Conservation (phyloP, 2,888 invertebrate species). For the Leucozona laternaria region DNA sequence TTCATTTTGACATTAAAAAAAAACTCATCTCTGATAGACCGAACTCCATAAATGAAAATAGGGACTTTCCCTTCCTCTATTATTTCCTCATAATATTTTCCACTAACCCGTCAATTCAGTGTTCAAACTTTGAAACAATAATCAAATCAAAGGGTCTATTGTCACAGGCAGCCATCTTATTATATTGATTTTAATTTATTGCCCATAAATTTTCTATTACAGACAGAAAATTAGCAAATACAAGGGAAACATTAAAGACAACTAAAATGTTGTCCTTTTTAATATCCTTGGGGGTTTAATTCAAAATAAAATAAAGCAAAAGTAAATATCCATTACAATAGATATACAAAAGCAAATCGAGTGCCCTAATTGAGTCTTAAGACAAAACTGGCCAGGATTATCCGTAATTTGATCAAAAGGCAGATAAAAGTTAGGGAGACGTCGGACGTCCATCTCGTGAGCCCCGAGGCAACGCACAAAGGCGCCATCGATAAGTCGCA, state of each 20-base stretch:
- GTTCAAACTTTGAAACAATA: background rate
- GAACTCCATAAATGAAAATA: background rate
- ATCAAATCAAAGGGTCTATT: background rate
- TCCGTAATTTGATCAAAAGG: conserved; percentile 51
- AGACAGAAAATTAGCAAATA: background rate
- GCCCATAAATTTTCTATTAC: background rate
- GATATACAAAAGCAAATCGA: conserved; percentile 48
- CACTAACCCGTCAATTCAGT: background rate
- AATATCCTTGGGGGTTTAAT: background rate
- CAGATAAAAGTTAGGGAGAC: conserved; percentile 33
- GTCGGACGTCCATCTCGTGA: background rate
- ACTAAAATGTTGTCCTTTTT: background rate
- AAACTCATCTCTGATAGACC: too few species aligned
- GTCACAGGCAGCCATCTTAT: background rate
- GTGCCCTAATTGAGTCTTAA: conserved; percentile 45
- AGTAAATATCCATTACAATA: conserved; percentile 16
- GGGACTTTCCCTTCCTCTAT: background rate
- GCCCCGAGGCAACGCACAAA: conserved; percentile 3
- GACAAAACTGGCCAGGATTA: conserved; percentile 42
- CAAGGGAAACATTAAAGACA: background rate
- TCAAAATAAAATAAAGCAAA: conserved; percentile 9
- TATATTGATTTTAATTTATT: background rate
- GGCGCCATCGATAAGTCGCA: conserved; percentile 9
- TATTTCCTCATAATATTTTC: background rate
- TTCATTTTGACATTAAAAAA: too few species aligned